Percentiles rank a stretch among this genome's conserved stretches.
phyloP scores from a whole-genome alignment of 2,797 vertebrate species.

The Diplodus sargus region DNA sequence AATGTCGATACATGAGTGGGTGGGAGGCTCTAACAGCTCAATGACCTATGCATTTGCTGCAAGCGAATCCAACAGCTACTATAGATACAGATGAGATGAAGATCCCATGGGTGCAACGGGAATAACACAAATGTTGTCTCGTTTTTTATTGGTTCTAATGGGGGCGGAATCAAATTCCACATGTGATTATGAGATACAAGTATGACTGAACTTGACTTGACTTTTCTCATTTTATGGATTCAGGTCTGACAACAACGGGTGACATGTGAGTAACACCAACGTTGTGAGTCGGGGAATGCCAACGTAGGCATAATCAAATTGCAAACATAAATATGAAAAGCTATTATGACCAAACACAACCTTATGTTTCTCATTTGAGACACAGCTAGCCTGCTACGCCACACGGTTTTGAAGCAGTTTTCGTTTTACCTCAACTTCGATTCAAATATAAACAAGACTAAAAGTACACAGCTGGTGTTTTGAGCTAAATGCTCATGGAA shows the following conservation, averaged over 20 bases:
- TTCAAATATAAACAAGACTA: background rate
- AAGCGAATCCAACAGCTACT: conserved; percentile 11
- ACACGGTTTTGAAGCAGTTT: background rate
- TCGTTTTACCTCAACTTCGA: background rate
- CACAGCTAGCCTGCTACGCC: conserved; percentile 17
- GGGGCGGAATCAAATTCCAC: conserved; percentile 19
- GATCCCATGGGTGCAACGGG: conserved; percentile 12
- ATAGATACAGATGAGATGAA: conserved; percentile 7
- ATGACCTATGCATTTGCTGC: conserved; percentile 27
- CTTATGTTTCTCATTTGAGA: background rate
- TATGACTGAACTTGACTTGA: background rate
- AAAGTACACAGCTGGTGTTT: background rate
- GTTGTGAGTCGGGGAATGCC: too few relatives aligned
- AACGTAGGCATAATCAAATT: too few relatives aligned
- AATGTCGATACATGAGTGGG: conserved; percentile 42
- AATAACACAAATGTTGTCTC: conserved; percentile 12
- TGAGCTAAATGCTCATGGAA: background rate
- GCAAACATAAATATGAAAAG: too few relatives aligned
- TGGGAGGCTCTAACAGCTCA: conserved; percentile 21
- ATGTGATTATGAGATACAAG: conserved; percentile 16
- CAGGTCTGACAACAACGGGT: too few relatives aligned
- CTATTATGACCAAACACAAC: too few relatives aligned
- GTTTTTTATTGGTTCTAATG: conserved; percentile 32
- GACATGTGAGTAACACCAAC: too few relatives aligned
- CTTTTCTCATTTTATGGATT: background rate